Percentiles rank a stretch among this genome's conserved stretches.
Conservation (phyloP, 2,888 invertebrate species). For the Cryptocephalus moraei region DNA sequence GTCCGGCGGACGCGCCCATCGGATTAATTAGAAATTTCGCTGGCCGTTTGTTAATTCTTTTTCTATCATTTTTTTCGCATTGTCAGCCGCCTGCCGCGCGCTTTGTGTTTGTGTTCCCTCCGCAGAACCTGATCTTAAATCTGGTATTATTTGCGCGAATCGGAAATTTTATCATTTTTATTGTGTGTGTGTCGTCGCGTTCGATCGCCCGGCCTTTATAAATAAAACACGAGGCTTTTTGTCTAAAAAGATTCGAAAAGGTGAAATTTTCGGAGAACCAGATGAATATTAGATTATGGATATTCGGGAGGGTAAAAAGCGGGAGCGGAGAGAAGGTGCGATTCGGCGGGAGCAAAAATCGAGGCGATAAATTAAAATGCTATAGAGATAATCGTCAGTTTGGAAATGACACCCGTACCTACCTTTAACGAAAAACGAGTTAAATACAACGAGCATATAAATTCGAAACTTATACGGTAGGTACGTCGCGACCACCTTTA, state of each 20-base stretch:
- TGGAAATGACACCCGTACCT: no score
- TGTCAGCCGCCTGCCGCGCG: conserved; percentile 18
- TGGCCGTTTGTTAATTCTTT: no score
- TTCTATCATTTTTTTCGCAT: conserved; percentile 16
- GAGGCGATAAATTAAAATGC: no score
- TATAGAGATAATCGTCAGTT: no score
- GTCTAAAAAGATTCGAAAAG: neutral
- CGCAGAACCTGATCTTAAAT: conserved; percentile 14
- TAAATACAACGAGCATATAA: no score
- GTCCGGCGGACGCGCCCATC: conserved; percentile 22
- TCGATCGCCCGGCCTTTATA: neutral
- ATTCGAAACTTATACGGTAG: no score
- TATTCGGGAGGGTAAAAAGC: neutral
- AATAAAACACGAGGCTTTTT: conserved; percentile 1
- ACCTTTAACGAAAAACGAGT: no score
- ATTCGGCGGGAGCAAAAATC: no score
- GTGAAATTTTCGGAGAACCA: neutral
- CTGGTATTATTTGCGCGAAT: conserved; percentile 8
- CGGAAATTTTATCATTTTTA: conserved; percentile 8
- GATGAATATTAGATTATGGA: neutral
- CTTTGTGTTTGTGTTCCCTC: conserved; percentile 2
- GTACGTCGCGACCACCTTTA: no score
- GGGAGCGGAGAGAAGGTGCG: neutral
- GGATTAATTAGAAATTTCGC: conserved; percentile 26
- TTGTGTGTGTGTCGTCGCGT: conserved; percentile 1